Percentiles rank a stretch among this genome's conserved stretches.
These are phyloP conservation scores for Octodon degus DNA, from an alignment of 2,113 vertebrate species.

Conservation along the genomic window DNA sequence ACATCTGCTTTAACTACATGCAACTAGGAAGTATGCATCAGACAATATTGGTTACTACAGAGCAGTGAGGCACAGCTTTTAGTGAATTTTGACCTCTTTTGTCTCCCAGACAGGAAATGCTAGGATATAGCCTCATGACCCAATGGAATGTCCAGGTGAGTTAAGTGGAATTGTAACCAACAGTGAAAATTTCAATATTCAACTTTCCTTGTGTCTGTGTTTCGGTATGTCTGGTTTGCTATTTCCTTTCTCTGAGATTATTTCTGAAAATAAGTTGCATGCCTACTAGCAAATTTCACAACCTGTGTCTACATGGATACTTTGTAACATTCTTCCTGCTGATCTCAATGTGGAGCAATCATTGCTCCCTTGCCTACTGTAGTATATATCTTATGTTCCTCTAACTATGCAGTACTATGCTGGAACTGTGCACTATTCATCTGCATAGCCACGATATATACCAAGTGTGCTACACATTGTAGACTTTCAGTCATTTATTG, in stretches of 20 bases:
- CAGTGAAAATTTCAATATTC: background rate
- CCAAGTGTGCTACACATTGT: background rate
- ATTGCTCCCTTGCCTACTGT: background rate
- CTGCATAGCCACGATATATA: background rate
- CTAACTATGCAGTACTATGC: background rate
- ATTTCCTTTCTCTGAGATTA: background rate
- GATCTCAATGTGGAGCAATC: background rate
- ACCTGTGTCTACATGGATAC: background rate
- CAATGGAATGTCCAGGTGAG: background rate
- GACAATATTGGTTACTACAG: background rate
- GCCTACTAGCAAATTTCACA: background rate
- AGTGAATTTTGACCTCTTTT: background rate
- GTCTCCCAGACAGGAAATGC: background rate
- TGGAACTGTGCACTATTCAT: slow-evolving; percentile 25
- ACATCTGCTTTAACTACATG: background rate
- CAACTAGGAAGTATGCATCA: background rate
- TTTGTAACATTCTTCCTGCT: background rate
- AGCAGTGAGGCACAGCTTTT: background rate
- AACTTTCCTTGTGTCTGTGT: background rate
- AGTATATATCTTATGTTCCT: background rate
- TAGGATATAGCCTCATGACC: background rate
- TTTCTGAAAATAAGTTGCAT: background rate
- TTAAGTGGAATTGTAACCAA: background rate
- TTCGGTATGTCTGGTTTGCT: background rate
- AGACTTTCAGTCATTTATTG: slow-evolving; percentile 34